Evolutionary conservation across 2,888 invertebrate species (phyloP).

Genomic region (Coremacera marginata): DNA sequence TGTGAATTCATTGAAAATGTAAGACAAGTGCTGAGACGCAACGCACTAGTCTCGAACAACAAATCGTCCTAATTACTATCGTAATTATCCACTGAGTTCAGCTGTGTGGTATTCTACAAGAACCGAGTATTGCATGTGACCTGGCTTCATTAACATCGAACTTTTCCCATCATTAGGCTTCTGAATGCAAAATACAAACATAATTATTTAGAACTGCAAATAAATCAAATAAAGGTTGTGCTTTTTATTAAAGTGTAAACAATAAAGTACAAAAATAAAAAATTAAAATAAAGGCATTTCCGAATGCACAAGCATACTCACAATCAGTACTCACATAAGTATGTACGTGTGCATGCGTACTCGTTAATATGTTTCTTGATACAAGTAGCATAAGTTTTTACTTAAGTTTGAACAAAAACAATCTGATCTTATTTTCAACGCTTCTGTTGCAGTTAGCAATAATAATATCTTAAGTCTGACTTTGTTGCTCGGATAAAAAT

Average conservation of each 20-base stretch:
- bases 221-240: slow-evolving; percentile 63
- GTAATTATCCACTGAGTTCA: slow-evolving; percentile 45
- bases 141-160: slow-evolving; percentile 20
- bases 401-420: no score
- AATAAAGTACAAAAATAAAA: background rate
- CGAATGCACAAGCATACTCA: background rate
- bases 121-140: background rate
- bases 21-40: slow-evolving; percentile 2
- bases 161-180: slow-evolving; percentile 63
- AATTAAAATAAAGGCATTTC: background rate
- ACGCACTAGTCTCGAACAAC: background rate
- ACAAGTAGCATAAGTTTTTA: no score
- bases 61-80: slow-evolving; percentile 48
- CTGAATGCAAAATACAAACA: background rate
- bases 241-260: slow-evolving; percentile 39
- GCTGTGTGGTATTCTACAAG: background rate
- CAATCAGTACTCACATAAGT: background rate
- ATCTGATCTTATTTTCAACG: no score
- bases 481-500: no score
- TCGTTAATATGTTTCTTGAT: no score
- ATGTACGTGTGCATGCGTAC: no score
- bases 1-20: background rate
- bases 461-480: no score
- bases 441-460: no score
- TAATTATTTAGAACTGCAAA: slow-evolving; percentile 49